A percentile compares a stretch with the other conserved stretches of the same genome.
Evolutionary conservation across 2,797 vertebrate genomes (phyloP).

Genomic region (Margarornis squamiger): DNA sequence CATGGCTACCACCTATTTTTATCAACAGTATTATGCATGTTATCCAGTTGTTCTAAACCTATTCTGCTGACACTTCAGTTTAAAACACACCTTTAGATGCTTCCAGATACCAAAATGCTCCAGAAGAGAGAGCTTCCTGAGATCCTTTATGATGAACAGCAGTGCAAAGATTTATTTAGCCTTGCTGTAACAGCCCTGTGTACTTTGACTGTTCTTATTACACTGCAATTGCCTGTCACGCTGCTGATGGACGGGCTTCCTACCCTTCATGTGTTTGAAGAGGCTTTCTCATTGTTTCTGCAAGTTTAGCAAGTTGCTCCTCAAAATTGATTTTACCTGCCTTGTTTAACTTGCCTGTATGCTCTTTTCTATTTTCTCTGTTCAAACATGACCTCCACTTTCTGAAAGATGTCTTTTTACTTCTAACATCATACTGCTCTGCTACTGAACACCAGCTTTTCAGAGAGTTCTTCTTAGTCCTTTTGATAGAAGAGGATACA

Average conservation of each 20-base stretch:
- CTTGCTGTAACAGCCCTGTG: background rate
- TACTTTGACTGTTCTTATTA: background rate
- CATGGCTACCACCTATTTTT: slow-evolving; percentile 48
- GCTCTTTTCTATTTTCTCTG: background rate
- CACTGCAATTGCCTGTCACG: background rate
- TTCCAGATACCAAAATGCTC: background rate
- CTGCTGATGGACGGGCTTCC: slow-evolving; percentile 15
- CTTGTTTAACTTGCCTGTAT: slow-evolving; percentile 10
- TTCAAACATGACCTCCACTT: slow-evolving; percentile 24
- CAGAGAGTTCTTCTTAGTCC: background rate
- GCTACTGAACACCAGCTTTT: background rate
- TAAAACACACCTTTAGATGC: background rate
- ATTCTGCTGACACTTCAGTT: slow-evolving; percentile 11
- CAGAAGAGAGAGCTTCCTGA: background rate
- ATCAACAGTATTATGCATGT: background rate
- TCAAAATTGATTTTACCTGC: slow-evolving; percentile 28
- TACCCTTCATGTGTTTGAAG: background rate
- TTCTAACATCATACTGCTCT: background rate
- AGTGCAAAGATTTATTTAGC: slow-evolving; percentile 53
- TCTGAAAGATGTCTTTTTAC: background rate
- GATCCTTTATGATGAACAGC: background rate
- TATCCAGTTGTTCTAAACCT: slow-evolving; percentile 23
- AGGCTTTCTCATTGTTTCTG: background rate
- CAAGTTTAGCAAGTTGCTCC: background rate
- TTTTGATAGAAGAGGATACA: background rate